A percentile compares a stretch with the other conserved stretches of the same genome.
Conservation (phyloP, 2,888 invertebrate genomes). For the Didymodactylos carnosus region DNA sequence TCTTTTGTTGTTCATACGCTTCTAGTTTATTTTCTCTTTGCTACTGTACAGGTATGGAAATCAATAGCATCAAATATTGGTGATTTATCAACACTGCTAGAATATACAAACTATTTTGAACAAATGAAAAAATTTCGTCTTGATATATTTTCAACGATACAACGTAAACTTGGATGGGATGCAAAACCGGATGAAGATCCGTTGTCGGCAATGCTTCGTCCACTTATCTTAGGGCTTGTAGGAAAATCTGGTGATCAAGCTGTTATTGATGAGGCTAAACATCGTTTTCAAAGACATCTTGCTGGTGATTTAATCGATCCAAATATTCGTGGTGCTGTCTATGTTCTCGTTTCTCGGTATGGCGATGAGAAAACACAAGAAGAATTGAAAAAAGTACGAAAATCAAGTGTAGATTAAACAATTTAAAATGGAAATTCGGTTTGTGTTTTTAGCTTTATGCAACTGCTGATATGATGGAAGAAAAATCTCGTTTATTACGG, state of each 20-base stretch:
- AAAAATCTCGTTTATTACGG: not conserved
- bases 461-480: not conserved
- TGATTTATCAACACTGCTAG: not conserved
- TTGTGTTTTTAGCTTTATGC: too few relatives aligned
- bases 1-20: not conserved
- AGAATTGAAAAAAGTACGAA: not conserved
- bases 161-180: not conserved
- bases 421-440: too few relatives aligned
- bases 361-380: not conserved
- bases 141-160: not conserved
- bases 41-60: not conserved
- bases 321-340: slow-evolving; percentile 6
- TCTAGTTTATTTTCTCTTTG: not conserved
- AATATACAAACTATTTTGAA: not conserved
- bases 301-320: slow-evolving; percentile 1
- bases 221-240: not conserved
- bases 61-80: slow-evolving; percentile 1
- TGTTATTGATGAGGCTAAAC: not conserved
- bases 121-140: not conserved
- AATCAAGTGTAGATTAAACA: too few relatives aligned
- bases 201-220: not conserved
- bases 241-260: slow-evolving; percentile 6
- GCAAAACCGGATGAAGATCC: not conserved
- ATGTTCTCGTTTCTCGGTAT: slow-evolving; percentile 1
- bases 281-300: not conserved